These are phyloP conservation scores for Tauraco hartlaubi DNA, from an alignment of 2,797 vertebrate species.

Conservation along the genomic window DNA sequence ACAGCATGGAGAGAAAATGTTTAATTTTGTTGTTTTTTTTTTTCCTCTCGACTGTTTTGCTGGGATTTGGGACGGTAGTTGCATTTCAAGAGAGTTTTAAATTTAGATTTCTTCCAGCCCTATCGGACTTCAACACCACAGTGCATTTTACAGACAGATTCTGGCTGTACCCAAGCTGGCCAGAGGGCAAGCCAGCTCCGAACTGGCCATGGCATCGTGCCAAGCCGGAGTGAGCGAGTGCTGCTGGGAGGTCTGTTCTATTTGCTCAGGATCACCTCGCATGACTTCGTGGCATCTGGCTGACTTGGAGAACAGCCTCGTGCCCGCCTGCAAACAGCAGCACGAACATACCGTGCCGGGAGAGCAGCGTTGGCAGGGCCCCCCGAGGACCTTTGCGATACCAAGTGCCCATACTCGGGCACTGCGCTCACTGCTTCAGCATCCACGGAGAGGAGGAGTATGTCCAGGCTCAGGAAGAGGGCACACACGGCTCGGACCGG, in stretches of 20 bases:
- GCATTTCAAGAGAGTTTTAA: not conserved
- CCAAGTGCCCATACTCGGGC: not conserved
- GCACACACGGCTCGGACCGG: fast-evolving
- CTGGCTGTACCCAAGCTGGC: not conserved
- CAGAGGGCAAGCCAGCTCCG: not conserved
- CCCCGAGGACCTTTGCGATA: not conserved
- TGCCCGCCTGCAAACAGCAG: not conserved
- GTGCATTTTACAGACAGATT: not conserved
- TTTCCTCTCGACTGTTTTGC: not conserved
- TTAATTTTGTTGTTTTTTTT: not conserved
- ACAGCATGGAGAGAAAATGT: not conserved
- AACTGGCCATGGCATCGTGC: not conserved
- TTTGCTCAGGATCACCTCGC: slow-evolving; percentile 44
- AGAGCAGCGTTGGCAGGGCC: not conserved
- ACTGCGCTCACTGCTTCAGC: not conserved
- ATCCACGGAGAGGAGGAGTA: not conserved
- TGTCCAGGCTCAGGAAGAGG: not conserved
- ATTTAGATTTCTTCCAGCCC: not conserved
- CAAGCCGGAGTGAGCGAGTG: not conserved
- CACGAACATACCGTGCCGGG: not conserved
- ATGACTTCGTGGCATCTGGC: slow-evolving; percentile 32
- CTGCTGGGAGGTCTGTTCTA: slow-evolving; percentile 10
- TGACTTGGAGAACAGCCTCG: slow-evolving; percentile 44
- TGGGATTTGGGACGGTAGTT: not conserved
- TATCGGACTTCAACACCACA: not conserved